Conservation (phyloP, 2,797 vertebrate genomes). For the Urosaurus nigricauda region DNA sequence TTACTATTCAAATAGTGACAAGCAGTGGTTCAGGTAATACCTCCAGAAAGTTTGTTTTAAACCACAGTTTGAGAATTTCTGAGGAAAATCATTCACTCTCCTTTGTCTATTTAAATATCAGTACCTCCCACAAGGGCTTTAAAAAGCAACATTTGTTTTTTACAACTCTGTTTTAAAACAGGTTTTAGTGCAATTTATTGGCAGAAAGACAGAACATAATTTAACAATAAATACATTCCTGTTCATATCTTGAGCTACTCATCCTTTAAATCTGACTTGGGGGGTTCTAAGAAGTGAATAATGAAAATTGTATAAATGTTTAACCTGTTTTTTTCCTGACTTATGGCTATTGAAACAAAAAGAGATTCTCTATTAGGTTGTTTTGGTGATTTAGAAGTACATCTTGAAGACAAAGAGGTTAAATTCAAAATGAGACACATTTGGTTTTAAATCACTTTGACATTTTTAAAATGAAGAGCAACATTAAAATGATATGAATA, state of each 20-base stretch:
- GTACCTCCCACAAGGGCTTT: background rate
- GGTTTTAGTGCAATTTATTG: background rate
- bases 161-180: background rate
- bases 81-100: background rate
- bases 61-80: no score
- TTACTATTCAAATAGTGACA: background rate
- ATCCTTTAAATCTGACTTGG: background rate
- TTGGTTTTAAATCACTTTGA: no score
- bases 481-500: no score
- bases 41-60: background rate
- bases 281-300: background rate
- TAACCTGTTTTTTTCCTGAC: background rate
- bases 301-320: no score
- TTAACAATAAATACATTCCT: background rate
- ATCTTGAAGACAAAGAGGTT: background rate
- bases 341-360: background rate
- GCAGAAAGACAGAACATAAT: background rate
- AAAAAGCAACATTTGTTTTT: background rate
- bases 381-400: background rate
- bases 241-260: background rate
- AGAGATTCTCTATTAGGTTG: background rate
- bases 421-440: no score
- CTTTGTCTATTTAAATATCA: background rate
- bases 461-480: no score
- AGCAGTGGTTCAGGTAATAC: background rate